phyloP scores from a whole-genome alignment of 1,140 invertebrate species.

The Oedothorax gibbosus region DNA sequence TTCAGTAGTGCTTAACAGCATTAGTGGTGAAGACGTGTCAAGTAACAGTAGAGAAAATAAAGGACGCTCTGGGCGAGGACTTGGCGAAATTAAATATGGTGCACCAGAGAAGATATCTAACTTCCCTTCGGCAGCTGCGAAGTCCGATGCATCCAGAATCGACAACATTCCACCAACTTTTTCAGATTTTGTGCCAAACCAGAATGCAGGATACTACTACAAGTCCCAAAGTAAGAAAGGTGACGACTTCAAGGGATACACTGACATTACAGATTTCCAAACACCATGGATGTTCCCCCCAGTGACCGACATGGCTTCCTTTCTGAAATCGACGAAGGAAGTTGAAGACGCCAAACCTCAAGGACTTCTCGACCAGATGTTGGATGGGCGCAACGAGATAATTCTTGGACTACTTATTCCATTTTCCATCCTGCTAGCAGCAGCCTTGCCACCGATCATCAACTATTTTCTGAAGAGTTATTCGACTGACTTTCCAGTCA shows the following conservation, averaged over 20 bases:
- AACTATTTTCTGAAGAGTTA: conserved; percentile 6
- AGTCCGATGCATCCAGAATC: neutral
- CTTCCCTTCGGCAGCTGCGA: neutral
- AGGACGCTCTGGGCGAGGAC: neutral
- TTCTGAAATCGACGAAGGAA: conserved; percentile 15
- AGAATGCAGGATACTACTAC: neutral
- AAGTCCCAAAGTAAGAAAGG: neutral
- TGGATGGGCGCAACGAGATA: neutral
- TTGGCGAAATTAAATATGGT: neutral
- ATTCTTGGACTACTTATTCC: conserved; percentile 27
- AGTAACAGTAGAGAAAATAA: neutral
- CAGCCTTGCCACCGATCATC: conserved; percentile 22
- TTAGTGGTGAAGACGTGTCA: too few relatives aligned
- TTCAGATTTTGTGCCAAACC: conserved; percentile 12
- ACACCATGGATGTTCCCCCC: neutral
- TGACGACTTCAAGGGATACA: conserved; percentile 27
- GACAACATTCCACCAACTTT: conserved; percentile 34
- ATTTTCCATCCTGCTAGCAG: conserved; percentile 30
- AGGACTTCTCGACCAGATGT: conserved; percentile 21
- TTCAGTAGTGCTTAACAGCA: too few relatives aligned
- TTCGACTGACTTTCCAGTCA: too few relatives aligned
- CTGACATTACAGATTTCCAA: neutral
- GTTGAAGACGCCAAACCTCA: neutral
- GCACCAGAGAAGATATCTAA: neutral
- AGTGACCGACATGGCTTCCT: conserved; percentile 12